Percentiles rank a stretch among this genome's conserved stretches.
phyloP scores from a whole-genome alignment of 1,140 invertebrate species.

The Bombus pyrosoma region DNA sequence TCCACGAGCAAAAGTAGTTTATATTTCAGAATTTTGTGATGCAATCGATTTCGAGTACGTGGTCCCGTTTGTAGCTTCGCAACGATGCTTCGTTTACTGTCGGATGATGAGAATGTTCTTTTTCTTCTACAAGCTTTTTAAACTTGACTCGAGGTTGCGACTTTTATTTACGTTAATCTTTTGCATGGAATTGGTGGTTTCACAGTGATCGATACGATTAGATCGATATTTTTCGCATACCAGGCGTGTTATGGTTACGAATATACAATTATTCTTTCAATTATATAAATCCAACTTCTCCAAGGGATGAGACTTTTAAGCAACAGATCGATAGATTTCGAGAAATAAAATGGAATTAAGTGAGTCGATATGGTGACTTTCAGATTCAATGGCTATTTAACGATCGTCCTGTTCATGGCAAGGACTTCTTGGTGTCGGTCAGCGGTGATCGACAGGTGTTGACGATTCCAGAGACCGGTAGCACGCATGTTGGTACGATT shows the following conservation, averaged over 20 bases:
- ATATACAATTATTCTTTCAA: too few relatives aligned
- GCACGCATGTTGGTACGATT: conserved; percentile 86
- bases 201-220: too few relatives aligned
- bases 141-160: too few relatives aligned
- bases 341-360: not conserved
- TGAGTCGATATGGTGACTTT: conserved; percentile 6
- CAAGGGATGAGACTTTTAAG: not conserved
- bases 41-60: not conserved
- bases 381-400: conserved; percentile 90
- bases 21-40: conserved; percentile 6
- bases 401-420: conserved; percentile 87
- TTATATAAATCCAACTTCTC: too few relatives aligned
- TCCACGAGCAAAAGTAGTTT: not conserved
- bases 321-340: not conserved
- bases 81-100: too few relatives aligned
- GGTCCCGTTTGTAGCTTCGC: not conserved
- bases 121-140: too few relatives aligned
- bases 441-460: conserved; percentile 89
- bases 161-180: too few relatives aligned
- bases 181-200: too few relatives aligned
- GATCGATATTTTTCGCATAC: too few relatives aligned
- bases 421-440: conserved; percentile 87
- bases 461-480: conserved; percentile 84
- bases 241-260: too few relatives aligned
- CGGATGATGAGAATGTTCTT: too few relatives aligned